A percentile compares a stretch with the other conserved stretches of the same genome.
These are phyloP conservation scores for Diadophis punctatus DNA, from an alignment of 2,113 vertebrate genomes.

Conservation along the genomic window DNA sequence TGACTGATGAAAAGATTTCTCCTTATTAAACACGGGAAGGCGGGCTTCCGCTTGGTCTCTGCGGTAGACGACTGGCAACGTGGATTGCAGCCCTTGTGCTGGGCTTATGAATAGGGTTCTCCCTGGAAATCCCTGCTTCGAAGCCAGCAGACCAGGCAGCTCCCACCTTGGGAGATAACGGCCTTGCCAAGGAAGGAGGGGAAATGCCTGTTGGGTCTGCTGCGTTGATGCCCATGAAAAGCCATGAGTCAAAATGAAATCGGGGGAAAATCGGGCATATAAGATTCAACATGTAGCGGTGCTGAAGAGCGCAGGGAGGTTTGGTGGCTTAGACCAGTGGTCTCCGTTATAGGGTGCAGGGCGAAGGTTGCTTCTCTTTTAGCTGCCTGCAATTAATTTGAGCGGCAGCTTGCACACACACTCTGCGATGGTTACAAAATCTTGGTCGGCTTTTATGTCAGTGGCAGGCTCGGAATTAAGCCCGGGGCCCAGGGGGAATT, in stretches of 20 bases:
- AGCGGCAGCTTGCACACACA: not conserved
- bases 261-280: not conserved
- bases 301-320: not conserved
- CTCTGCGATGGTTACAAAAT: fast-evolving
- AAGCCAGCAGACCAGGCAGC: not conserved
- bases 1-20: not conserved
- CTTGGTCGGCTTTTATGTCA: not conserved
- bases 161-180: not conserved
- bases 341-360: fast-evolving
- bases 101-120: not conserved
- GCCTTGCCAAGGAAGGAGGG: not conserved
- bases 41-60: not conserved
- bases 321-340: not conserved
- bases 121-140: not conserved
- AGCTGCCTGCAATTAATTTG: not conserved
- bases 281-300: not conserved
- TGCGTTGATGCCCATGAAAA: fast-evolving
- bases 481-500: fast-evolving
- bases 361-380: not conserved
- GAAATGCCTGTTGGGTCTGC: fast-evolving
- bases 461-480: not conserved
- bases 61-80: not conserved
- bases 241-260: not conserved
- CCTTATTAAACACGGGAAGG: not conserved
- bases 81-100: not conserved